Conservation (phyloP, 92 coral and sea anemone genomes). For the Plumapathes pennacea region DNA sequence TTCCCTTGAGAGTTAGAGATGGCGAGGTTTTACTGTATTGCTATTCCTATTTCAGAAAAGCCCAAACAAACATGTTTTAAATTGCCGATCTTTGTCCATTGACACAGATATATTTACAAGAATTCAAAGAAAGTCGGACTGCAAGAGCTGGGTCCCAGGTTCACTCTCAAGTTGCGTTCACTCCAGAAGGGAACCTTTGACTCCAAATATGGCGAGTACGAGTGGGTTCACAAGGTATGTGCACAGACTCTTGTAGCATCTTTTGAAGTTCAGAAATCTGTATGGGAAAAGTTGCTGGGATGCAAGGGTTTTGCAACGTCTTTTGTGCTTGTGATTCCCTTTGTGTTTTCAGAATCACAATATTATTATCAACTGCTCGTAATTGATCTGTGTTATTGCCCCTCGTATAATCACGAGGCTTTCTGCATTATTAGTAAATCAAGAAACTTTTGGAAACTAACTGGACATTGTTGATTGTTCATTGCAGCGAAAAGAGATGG, state of each 20-base stretch:
- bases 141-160: slow-evolving; percentile 94
- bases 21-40: neutral
- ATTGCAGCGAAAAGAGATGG: slow-evolving; percentile 92
- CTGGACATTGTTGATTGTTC: neutral
- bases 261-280: too few relatives aligned
- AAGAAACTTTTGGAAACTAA: neutral
- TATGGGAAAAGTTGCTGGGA: too few relatives aligned
- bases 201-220: slow-evolving; percentile 90
- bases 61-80: neutral
- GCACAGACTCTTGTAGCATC: neutral
- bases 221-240: slow-evolving; percentile 95
- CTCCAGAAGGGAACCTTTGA: slow-evolving; percentile 91
- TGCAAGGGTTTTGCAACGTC: too few relatives aligned
- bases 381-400: too few relatives aligned
- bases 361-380: too few relatives aligned
- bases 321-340: neutral
- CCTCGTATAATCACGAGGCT: too few relatives aligned
- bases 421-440: neutral
- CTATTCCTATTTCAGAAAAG: neutral
- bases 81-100: neutral
- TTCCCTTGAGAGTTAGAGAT: neutral
- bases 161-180: slow-evolving; percentile 85
- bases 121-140: slow-evolving; percentile 89
- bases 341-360: too few relatives aligned
- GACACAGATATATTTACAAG: slow-evolving; percentile 84